Base-by-base conservation (phyloP, 2,113 vertebrate species). In the Ophiodon elongatus region DNA sequence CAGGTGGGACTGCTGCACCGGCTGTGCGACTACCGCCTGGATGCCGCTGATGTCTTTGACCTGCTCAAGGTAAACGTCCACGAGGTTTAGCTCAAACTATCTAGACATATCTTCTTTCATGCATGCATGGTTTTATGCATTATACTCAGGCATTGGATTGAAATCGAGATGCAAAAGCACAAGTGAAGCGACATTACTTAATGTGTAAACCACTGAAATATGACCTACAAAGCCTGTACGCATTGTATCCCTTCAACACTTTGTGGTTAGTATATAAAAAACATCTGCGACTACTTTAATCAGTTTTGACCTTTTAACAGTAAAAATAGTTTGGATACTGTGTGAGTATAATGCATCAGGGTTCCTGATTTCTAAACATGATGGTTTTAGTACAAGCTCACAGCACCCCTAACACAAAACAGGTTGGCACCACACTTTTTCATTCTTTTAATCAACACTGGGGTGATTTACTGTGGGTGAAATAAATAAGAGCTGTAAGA, bases 31-130 rank as follows among this genome's bases (percentile, higher is more conserved):
- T 99, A 99, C 85, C 96, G 98, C 4, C 95, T 99, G 1, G 98
- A 99, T 7, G 98, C 98, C 2, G 98, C 98, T 0, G 98, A 99
- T 39, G 98, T 99, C 90, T 99, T 98, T 1, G 98, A 99, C 87
- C 96, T 98, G 70, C 97, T 99, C 57, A 99, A 99, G 98, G 98
- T 99, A 92, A 21, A 9, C 25, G 2, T 21, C 23, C 7, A 19
- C 2, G 4, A 43, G 9, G 29, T 67, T 35, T 29, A 19, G 62
- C 5, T 27, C 7, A 25, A 71, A 70, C 9, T 37, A 23, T 39
- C 3, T 1, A 1, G 31, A 29, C 17, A 25, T 10, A 11, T 35
- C n/a, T n/a, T n/a, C n/a, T n/a, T n/a, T n/a, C n/a, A n/a, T n/a
- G n/a, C n/a, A n/a, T 25, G 23, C n/a, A n/a, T n/a, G 8, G 1